These are phyloP conservation scores for Neosilurus hyrtlii DNA, from an alignment of 2,797 vertebrate species.

Conservation along the genomic window DNA sequence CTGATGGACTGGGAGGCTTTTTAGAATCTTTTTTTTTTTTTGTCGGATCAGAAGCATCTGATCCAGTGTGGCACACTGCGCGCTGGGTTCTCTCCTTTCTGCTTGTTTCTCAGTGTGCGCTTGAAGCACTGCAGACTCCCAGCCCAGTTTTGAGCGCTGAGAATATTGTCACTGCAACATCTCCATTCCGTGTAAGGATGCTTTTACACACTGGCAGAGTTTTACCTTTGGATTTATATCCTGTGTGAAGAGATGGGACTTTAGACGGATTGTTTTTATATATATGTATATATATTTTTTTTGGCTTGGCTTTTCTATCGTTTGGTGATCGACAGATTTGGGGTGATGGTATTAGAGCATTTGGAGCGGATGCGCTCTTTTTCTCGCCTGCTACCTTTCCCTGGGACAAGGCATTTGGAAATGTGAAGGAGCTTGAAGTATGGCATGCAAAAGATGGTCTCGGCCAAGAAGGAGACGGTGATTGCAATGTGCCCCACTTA, in stretches of 20 bases:
- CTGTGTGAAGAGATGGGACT: constrained; percentile 37
- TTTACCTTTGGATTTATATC: constrained; percentile 55
- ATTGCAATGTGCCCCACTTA: constrained; percentile 78
- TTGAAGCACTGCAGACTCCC: constrained; percentile 45
- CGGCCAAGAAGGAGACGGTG: constrained; percentile 88
- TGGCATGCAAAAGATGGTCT: constrained; percentile 91
- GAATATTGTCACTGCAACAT: constrained; percentile 40
- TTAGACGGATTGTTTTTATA: constrained; percentile 26
- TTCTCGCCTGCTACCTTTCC: constrained; percentile 62
- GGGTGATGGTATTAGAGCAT: constrained; percentile 60
- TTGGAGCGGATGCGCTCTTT: constrained; percentile 56
- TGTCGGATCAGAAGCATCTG: not conserved
- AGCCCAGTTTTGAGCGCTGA: constrained; percentile 47
- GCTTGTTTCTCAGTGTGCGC: constrained; percentile 26
- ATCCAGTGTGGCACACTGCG: constrained; percentile 16
- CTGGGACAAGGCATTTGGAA: constrained; percentile 75
- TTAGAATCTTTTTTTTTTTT: not conserved
- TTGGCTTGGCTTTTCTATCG: not conserved
- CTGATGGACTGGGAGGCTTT: not conserved
- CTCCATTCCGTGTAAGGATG: constrained; percentile 32
- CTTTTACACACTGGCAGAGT: constrained; percentile 56
- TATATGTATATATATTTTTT: no score
- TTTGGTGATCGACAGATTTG: constrained; percentile 41
- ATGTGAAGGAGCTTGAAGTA: constrained; percentile 86
- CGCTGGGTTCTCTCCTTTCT: constrained; percentile 28